These are phyloP conservation scores for Enoplosus armatus DNA, from an alignment of 2,797 vertebrate genomes.

Conservation along the genomic window DNA sequence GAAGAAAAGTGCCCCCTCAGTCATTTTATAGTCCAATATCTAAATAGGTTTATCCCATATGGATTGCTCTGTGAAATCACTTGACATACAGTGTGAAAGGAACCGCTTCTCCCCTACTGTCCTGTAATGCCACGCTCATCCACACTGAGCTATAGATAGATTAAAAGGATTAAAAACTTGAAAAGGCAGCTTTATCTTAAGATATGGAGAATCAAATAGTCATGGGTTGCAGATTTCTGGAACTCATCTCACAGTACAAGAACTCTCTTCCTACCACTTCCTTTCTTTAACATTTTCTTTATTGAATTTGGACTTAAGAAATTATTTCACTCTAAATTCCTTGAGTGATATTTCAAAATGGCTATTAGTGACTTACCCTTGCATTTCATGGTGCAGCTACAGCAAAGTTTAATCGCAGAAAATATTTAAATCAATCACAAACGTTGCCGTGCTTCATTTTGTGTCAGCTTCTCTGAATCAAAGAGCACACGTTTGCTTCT, in stretches of 20 bases:
- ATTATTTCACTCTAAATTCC: background rate
- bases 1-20: constrained; percentile 26
- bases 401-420: background rate
- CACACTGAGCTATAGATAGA: constrained; percentile 47
- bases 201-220: constrained; percentile 49
- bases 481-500: background rate
- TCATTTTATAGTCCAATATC: constrained; percentile 23
- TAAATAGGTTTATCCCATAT: constrained; percentile 44
- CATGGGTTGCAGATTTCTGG: constrained; percentile 29
- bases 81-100: constrained; percentile 45
- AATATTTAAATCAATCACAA: background rate
- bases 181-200: constrained; percentile 52
- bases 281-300: background rate
- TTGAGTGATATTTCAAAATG: background rate
- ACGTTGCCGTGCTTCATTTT: background rate
- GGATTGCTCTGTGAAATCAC: constrained; percentile 39
- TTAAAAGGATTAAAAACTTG: constrained; percentile 67
- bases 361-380: background rate
- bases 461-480: background rate
- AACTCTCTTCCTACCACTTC: background rate
- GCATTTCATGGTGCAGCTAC: background rate
- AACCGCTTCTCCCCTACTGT: constrained; percentile 16
- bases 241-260: constrained; percentile 16
- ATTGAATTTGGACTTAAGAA: background rate
- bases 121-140: constrained; percentile 37